These are phyloP conservation scores for Pyralis farinalis DNA, from an alignment of 2,888 invertebrate genomes.

Conservation along the genomic window DNA sequence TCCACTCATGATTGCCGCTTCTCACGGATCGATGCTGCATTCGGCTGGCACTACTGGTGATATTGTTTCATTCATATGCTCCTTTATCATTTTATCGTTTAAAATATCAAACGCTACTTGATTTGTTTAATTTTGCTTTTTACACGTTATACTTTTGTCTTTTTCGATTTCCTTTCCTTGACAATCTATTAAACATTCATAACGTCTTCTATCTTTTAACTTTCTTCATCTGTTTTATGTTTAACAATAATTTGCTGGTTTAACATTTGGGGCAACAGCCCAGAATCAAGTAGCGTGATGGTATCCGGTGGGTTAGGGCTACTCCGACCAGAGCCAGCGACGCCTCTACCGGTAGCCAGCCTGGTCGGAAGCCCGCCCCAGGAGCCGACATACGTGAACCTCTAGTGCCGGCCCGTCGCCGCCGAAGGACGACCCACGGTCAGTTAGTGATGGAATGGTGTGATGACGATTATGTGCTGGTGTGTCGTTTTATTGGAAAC, in stretches of 20 bases:
- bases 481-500: too few relatives aligned
- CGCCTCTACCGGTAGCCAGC: slow-evolving; percentile 64
- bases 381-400: slow-evolving; percentile 96
- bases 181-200: too few relatives aligned
- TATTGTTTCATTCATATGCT: slow-evolving; percentile 37
- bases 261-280: slow-evolving; percentile 39
- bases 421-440: slow-evolving; percentile 61
- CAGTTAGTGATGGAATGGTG: slow-evolving; percentile 41
- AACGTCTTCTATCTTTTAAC: too few relatives aligned
- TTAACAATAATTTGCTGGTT: not conserved
- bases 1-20: slow-evolving; percentile 81
- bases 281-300: slow-evolving; percentile 81
- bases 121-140: slow-evolving; percentile 22
- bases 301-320: slow-evolving; percentile 71
- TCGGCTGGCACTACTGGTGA: slow-evolving; percentile 77
- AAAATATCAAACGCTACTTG: slow-evolving; percentile 56
- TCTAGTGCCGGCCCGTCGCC: slow-evolving; percentile 85
- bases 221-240: too few relatives aligned
- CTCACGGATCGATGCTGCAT: slow-evolving; percentile 71
- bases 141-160: slow-evolving; percentile 9
- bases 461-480: slow-evolving; percentile 15
- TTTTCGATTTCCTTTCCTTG: not conserved
- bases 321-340: slow-evolving; percentile 77
- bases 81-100: slow-evolving; percentile 27
- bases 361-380: slow-evolving; percentile 85